Evolutionary conservation across 2,797 vertebrate species (phyloP), one percentile per base, ranked within the genome.

Genomic region (Scomberomorus guttatus): DNA sequence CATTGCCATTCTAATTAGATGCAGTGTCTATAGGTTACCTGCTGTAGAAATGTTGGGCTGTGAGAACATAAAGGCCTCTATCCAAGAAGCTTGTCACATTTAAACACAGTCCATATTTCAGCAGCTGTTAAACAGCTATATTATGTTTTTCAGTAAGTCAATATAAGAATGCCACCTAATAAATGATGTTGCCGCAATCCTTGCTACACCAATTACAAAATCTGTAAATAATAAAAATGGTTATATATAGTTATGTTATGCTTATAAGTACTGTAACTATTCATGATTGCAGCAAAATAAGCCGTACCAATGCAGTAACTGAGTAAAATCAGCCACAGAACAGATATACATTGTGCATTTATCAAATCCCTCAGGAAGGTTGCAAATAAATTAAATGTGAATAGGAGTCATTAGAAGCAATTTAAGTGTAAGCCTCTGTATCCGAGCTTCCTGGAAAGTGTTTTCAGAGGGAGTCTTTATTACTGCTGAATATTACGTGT

Each of bases 361-460:
- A 48, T 75, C 32, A 80, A 70, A 78, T 77, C 71, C 48, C 54
- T 51, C 12, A n/a, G 42, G n/a, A 74, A 60, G 63, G 46, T 24
- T 64, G 39, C 42, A 58, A 60, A 75, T 58, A 55, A 77, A 85
- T 85, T 20, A 81, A 87, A 55, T 75, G 78, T 79, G 65, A 80
- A 80, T 61, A n/a, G 17, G 12, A 60, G 65, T 80, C 78, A 88
- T 88, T 84, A 67, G 46, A 60, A 69, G 66, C 71, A 61, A 64
- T 78, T 72, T 50, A 63, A 79, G 29, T 64, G 4, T 64, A 72
- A 79, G 80, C 70, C 55, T 70, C 34, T 72, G 75, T 75, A 72
- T 86, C 72, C 55, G 39, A 82, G 55, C 52, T 67, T 85, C 82
- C 84, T 88, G 86, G 57, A 71, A 84, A 78, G 55, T 65, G 62